Conservation (phyloP, 2,797 vertebrate genomes). For the Sebastes variabilis region DNA sequence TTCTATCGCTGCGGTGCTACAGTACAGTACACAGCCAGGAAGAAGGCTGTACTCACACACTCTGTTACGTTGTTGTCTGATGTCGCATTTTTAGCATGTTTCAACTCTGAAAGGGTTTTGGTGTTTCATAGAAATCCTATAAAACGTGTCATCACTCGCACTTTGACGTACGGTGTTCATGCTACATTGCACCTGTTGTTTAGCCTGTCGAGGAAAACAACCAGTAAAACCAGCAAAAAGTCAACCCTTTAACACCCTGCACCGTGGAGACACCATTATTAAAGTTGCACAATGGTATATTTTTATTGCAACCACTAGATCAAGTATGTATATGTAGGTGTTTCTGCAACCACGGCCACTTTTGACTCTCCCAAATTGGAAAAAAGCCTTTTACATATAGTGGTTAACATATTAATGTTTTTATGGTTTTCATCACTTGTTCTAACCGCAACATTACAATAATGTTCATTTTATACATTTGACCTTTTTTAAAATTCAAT, state of each 20-base stretch:
- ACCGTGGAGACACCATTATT: not conserved
- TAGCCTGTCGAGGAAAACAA: not conserved
- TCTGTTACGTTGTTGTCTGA: not conserved
- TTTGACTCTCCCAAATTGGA: no score
- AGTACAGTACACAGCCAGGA: not conserved
- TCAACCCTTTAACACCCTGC: not conserved
- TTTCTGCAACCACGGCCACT: no score
- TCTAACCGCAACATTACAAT: no score
- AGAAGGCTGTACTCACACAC: not conserved
- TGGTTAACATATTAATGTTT: no score
- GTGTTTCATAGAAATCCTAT: not conserved
- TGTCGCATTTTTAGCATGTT: not conserved
- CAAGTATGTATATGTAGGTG: no score
- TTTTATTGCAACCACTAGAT: no score
- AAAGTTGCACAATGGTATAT: not conserved
- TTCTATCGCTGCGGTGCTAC: conserved; percentile 37
- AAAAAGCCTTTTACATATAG: no score
- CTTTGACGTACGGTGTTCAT: not conserved
- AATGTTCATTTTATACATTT: no score
- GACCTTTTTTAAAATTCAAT: no score
- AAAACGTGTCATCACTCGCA: not conserved
- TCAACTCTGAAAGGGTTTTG: not conserved
- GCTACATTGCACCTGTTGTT: not conserved
- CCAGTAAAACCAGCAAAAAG: not conserved
- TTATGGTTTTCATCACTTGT: no score